Evolutionary conservation across 2,797 vertebrate species (phyloP).

Genomic region (Erethizon dorsatum): DNA sequence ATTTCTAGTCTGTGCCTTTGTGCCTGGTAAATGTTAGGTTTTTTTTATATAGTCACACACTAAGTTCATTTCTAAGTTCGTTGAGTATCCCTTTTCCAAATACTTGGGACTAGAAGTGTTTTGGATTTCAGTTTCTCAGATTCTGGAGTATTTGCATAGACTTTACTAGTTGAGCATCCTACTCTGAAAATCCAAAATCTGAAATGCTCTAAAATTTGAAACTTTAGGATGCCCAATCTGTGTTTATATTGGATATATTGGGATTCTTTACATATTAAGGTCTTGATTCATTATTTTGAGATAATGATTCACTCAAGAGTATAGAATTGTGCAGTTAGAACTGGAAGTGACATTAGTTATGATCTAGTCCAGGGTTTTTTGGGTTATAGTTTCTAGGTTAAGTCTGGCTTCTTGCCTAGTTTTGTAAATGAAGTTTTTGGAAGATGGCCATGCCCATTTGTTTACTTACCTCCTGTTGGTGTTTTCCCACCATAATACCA

Average conservation of each 20-base stretch:
- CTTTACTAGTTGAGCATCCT: not conserved
- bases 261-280: not conserved
- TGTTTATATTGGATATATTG: not conserved
- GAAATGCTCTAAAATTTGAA: not conserved
- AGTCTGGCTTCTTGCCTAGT: not conserved
- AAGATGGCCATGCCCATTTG: not conserved
- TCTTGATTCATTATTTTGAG: slow-evolving; percentile 20
- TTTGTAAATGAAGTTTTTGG: not conserved
- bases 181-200: not conserved
- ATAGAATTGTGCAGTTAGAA: slow-evolving; percentile 37
- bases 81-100: not conserved
- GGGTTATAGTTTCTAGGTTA: not conserved
- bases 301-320: slow-evolving; percentile 41
- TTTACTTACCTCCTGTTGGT: not conserved
- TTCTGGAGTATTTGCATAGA: not conserved
- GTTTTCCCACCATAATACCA: not conserved
- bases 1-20: not conserved
- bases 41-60: slow-evolving; percentile 44
- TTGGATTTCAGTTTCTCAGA: not conserved
- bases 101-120: not conserved
- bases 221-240: not conserved
- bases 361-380: not conserved
- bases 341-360: not conserved
- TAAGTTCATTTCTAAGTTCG: not conserved
- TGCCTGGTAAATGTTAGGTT: slow-evolving; percentile 1